Evolutionary conservation across 2,113 vertebrate genomes (phyloP).

Genomic region (Salvelinus fontinalis): DNA sequence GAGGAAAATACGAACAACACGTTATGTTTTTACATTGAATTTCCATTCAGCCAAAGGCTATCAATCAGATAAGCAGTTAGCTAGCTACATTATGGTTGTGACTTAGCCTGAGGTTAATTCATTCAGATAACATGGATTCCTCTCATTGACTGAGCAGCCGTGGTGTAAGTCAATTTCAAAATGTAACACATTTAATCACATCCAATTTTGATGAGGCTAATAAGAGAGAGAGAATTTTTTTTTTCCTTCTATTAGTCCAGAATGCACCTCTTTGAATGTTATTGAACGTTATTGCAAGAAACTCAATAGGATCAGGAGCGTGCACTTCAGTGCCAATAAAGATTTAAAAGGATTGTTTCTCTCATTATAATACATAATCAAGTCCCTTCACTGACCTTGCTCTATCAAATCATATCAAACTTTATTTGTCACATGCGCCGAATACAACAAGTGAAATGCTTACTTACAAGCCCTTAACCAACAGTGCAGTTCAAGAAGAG

Average conservation of each 20-base stretch:
- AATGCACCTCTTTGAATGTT: conserved; percentile 1
- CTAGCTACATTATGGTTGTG: no score
- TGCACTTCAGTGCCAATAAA: conserved; percentile 14
- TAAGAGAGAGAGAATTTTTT: conserved; percentile 29
- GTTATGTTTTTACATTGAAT: conserved; percentile 30
- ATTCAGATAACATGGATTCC: conserved; percentile 41
- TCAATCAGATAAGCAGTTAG: conserved; percentile 12
- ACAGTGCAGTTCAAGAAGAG: no score
- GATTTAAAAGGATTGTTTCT: conserved; percentile 3
- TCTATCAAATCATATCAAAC: not conserved
- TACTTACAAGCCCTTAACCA: no score
- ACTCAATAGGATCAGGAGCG: conserved; percentile 14
- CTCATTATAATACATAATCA: conserved; percentile 15
- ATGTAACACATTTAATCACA: conserved; percentile 49
- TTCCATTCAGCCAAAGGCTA: conserved; percentile 25
- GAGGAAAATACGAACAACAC: conserved; percentile 18
- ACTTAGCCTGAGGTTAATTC: conserved; percentile 27
- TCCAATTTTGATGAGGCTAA: conserved; percentile 37
- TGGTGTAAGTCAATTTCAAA: conserved; percentile 50
- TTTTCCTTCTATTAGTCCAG: conserved; percentile 27
- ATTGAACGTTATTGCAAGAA: conserved; percentile 1
- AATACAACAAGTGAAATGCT: no score
- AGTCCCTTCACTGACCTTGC: not conserved
- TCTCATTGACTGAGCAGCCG: conserved; percentile 31
- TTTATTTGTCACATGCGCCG: no score